Percentiles rank a stretch among this genome's conserved stretches.
phyloP scores from a whole-genome alignment of 2,113 vertebrate species.

The Amia ocellicauda region DNA sequence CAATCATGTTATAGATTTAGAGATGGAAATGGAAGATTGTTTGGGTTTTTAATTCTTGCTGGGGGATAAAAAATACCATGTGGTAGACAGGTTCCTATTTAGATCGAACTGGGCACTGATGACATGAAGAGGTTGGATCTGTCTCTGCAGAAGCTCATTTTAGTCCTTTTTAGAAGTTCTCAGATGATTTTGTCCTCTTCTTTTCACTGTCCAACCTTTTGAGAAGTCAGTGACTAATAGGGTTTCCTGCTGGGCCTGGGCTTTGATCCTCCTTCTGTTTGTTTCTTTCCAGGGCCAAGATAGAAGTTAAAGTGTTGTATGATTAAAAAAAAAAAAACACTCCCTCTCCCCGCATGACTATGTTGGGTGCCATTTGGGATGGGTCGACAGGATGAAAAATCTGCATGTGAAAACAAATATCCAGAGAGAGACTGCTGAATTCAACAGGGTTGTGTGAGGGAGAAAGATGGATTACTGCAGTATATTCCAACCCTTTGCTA shows the following conservation, averaged over 20 bases:
- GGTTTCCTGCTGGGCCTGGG: neutral
- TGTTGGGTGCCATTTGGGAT: neutral
- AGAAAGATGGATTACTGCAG: slow-evolving; percentile 19
- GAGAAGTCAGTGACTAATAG: slow-evolving; percentile 20
- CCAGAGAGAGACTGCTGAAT: slow-evolving; percentile 44
- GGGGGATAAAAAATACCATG: neutral
- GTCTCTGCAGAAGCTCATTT: slow-evolving; percentile 4
- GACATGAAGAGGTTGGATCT: neutral
- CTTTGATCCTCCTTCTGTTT: neutral
- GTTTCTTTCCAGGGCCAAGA: slow-evolving; percentile 1
- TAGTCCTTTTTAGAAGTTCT: slow-evolving; percentile 6
- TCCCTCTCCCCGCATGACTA: neutral
- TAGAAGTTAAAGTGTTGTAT: slow-evolving; percentile 11
- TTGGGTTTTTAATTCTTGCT: neutral
- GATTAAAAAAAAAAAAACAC: neutral
- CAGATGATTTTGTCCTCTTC: neutral
- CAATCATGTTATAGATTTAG: neutral
- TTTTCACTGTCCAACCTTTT: neutral
- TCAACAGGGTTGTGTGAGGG: slow-evolving; percentile 42
- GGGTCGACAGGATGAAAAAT: slow-evolving; percentile 19
- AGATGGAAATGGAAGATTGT: neutral
- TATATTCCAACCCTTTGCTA: neutral
- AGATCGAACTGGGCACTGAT: neutral
- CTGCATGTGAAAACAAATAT: slow-evolving; percentile 22
- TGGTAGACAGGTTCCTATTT: neutral